Evolutionary conservation across 2,797 vertebrate species (phyloP).

Genomic region (Spheniscus humboldti): DNA sequence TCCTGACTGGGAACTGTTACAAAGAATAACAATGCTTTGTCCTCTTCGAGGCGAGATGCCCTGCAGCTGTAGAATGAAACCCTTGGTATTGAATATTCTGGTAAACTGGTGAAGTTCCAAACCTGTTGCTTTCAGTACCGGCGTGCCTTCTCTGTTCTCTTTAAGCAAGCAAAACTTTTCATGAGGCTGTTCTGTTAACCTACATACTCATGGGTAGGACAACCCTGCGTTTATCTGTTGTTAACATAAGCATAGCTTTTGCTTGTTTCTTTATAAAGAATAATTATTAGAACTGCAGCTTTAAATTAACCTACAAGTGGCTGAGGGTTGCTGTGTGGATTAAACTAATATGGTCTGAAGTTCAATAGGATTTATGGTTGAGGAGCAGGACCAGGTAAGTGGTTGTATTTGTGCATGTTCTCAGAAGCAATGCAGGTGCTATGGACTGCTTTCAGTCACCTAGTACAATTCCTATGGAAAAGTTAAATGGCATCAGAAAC

Average conservation of each 20-base stretch:
- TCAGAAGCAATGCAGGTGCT: background rate
- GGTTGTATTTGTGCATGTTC: background rate
- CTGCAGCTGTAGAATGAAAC: background rate
- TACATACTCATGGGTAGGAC: background rate
- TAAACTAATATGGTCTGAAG: background rate
- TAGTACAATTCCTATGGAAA: background rate
- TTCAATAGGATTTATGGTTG: background rate
- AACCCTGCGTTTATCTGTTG: background rate
- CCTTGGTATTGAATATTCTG: background rate
- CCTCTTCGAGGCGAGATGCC: background rate
- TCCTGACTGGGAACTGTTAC: background rate
- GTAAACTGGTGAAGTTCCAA: background rate
- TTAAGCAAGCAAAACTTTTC: background rate
- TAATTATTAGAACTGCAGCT: background rate
- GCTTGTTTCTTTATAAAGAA: background rate
- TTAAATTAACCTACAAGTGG: background rate
- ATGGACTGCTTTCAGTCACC: background rate
- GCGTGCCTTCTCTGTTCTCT: background rate
- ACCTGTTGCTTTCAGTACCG: rapidly evolving
- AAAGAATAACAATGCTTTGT: background rate
- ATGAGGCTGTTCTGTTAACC: background rate
- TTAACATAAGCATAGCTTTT: background rate
- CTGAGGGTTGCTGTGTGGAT: background rate
- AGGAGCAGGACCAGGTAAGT: background rate
- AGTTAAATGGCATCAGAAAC: background rate